phyloP scores from a whole-genome alignment of 2,797 vertebrate species.

The Ataeniobius toweri region DNA sequence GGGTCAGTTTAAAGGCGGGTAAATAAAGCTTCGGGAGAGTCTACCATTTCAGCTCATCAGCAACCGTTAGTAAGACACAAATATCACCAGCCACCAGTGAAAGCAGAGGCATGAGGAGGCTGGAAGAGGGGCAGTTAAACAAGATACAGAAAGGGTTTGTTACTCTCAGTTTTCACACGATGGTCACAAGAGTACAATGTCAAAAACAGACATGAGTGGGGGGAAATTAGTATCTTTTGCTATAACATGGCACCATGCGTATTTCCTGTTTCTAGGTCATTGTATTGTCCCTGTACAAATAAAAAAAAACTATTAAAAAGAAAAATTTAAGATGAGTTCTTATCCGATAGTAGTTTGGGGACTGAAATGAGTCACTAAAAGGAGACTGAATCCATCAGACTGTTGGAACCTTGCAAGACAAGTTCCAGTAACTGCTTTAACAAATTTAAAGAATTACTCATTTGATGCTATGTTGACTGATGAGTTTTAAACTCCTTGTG shows the following conservation, averaged over 20 bases:
- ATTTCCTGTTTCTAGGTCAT: too few species aligned
- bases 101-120: conserved; percentile 18
- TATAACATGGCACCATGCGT: too few species aligned
- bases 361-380: background rate
- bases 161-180: conserved; percentile 49
- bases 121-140: conserved; percentile 13
- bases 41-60: conserved; percentile 82
- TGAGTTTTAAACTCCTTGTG: conserved; percentile 16
- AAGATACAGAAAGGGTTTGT: conserved; percentile 42
- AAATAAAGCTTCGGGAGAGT: conserved; percentile 78
- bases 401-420: background rate
- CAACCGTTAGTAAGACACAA: conserved; percentile 80
- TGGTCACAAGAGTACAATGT: conserved; percentile 12
- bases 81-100: conserved; percentile 68
- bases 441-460: conserved; percentile 6
- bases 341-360: background rate
- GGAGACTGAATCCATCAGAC: background rate
- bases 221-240: too few species aligned
- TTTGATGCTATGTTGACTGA: conserved; percentile 32
- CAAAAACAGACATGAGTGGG: conserved; percentile 13
- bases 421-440: background rate
- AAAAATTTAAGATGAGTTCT: background rate
- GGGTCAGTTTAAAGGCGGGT: conserved; percentile 72
- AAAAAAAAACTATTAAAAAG: too few species aligned
- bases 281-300: too few species aligned